phyloP scores from a whole-genome alignment of 1,140 invertebrate genomes.

The Apocrypta bakeri region DNA sequence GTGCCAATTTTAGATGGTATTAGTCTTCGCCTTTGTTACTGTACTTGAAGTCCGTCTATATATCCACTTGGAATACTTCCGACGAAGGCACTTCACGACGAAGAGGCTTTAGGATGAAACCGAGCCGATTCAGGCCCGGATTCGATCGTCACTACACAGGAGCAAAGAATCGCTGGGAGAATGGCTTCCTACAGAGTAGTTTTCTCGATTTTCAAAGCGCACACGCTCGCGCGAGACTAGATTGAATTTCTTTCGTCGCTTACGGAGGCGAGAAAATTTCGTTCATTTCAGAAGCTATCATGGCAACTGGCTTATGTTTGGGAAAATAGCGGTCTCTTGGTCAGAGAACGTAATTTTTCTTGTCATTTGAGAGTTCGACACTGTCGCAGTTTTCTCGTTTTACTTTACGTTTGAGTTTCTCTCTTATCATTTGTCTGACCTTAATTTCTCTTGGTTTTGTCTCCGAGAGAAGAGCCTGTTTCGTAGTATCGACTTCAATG shows the following conservation, averaged over 20 bases:
- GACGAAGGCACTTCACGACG: neutral
- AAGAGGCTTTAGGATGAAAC: conserved; percentile 30
- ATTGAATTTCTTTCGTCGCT: conserved; percentile 69
- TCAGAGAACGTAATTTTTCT: conserved; percentile 20
- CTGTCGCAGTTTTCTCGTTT: conserved; percentile 56
- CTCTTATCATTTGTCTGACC: conserved; percentile 13
- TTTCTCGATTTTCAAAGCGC: conserved; percentile 65
- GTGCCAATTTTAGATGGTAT: conserved; percentile 46
- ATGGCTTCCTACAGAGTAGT: conserved; percentile 56
- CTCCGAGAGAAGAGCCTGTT: conserved; percentile 41
- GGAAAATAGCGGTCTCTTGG: conserved; percentile 52
- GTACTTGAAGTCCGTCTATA: neutral
- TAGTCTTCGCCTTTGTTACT: neutral
- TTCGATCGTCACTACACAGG: conserved; percentile 33
- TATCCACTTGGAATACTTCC: neutral
- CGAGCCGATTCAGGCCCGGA: conserved; percentile 35
- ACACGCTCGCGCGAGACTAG: conserved; percentile 59
- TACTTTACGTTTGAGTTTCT: conserved; percentile 18
- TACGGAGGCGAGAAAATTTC: conserved; percentile 23
- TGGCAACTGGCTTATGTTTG: conserved; percentile 63
- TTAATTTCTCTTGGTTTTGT: conserved; percentile 39
- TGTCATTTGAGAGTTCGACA: conserved; percentile 27
- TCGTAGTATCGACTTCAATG: neutral
- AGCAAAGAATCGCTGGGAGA: conserved; percentile 60
- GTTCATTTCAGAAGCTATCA: conserved; percentile 64